Conservation (phyloP, 2,797 vertebrate species). For the Percopsis omiscomaycus region DNA sequence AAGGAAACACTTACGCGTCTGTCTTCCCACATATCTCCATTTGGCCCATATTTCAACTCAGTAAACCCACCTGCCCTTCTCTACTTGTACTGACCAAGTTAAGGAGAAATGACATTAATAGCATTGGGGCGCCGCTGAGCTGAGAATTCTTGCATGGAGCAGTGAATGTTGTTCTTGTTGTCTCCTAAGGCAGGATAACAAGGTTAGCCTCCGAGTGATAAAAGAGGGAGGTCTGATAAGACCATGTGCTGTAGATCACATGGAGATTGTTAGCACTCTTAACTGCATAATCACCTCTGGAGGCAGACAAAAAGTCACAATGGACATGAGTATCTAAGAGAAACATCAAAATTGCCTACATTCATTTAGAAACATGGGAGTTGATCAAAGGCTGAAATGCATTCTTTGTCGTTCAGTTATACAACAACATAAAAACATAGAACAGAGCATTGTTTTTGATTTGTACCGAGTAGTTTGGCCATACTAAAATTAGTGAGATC, state of each 20-base stretch:
- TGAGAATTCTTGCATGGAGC: background rate
- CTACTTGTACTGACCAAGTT: constrained; percentile 1
- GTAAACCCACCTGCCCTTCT: constrained; percentile 36
- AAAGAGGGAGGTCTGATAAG: constrained; percentile 1
- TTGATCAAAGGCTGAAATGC: constrained; percentile 14
- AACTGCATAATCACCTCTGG: background rate
- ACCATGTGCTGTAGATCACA: constrained; percentile 45
- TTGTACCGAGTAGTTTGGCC: constrained; percentile 47
- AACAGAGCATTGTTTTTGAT: constrained; percentile 55
- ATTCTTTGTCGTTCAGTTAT: constrained; percentile 23
- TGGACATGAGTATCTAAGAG: background rate
- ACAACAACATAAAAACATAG: constrained; percentile 40
- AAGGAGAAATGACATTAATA: constrained; percentile 8
- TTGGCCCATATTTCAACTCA: constrained; percentile 22
- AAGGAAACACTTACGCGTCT: constrained; percentile 34
- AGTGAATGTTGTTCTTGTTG: constrained; percentile 11
- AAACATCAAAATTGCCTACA: background rate
- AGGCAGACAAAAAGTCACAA: constrained; percentile 3
- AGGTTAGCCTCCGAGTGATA: constrained; percentile 19
- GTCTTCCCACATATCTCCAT: constrained; percentile 33
- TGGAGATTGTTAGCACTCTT: constrained; percentile 32
- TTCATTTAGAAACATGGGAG: constrained; percentile 16
- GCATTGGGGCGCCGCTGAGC: background rate
- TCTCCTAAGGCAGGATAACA: constrained; percentile 25
- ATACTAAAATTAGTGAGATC: constrained; percentile 53